phyloP scores from a whole-genome alignment of 1,140 invertebrate genomes.

The Bombus waltoni region DNA sequence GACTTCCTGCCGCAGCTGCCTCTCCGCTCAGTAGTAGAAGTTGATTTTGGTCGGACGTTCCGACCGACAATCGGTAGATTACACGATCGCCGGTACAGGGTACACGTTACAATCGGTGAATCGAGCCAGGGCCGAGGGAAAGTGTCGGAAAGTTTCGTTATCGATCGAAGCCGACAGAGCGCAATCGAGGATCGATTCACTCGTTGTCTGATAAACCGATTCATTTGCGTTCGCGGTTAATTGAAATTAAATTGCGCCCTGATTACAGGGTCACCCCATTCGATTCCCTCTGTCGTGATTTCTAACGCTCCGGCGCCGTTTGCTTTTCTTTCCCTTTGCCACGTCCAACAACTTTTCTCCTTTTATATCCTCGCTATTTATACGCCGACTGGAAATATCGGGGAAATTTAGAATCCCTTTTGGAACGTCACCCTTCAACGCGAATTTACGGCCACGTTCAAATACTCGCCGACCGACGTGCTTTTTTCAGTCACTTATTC shows the following conservation, averaged over 20 bases:
- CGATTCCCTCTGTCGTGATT: background rate
- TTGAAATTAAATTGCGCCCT: slow-evolving; percentile 64
- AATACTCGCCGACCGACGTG: background rate
- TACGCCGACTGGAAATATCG: background rate
- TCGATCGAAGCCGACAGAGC: background rate
- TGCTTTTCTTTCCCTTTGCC: background rate
- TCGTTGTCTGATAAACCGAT: slow-evolving; percentile 44
- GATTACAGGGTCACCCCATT: slow-evolving; percentile 37
- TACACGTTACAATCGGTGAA: slow-evolving; percentile 50
- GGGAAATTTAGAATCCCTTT: background rate
- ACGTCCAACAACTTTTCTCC: background rate
- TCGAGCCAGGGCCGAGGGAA: slow-evolving; percentile 25
- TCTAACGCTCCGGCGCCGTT: background rate
- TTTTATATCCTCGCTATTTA: background rate
- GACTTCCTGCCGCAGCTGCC: background rate
- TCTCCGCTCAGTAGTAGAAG: background rate
- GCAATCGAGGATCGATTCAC: slow-evolving; percentile 41
- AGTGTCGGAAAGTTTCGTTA: background rate
- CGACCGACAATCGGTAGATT: slow-evolving; percentile 20
- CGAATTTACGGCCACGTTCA: background rate
- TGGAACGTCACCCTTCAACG: background rate
- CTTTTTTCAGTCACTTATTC: background rate
- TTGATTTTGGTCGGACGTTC: background rate
- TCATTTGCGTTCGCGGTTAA: slow-evolving; percentile 58
- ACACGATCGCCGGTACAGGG: slow-evolving; percentile 33